Evolutionary conservation across 2,797 vertebrate species (phyloP), one percentile per base, ranked within the genome.

Genomic region (Silurus aristotelis): DNA sequence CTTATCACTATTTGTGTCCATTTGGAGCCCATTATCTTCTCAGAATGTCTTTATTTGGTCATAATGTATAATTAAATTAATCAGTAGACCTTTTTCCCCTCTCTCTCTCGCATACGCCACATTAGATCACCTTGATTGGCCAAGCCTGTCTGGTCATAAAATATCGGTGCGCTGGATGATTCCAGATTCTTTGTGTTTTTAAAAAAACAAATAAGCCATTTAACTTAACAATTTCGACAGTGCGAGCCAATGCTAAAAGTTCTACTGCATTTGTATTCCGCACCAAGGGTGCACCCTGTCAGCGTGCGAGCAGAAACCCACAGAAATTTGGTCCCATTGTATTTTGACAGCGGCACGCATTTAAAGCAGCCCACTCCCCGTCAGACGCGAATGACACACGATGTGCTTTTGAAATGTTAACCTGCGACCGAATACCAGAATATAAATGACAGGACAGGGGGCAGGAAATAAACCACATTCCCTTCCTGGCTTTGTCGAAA

Each of bases 301-400:
- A 80, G 73, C 6, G 13, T 38, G 43, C 83, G 46, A 5, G 55
- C 58, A 48, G 60, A 80, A 64, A 64, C 22, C 38, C 22, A 80
- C 77, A 25, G 46, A 66, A 80, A 66, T 66, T 52, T 80, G 22
- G 78, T 66, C 78, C 78, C 43, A 66, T 80, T 80, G 77, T 80
- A 80, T 71, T 71, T 70, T 79, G 83, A 79, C 63, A 85, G 67
- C 48, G 56, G 70, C 1, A 10, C 22, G 75, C 58, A 55, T 80
- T 85, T 80, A 80, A 80, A 85, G 48, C 58, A 80, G n/a, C 38
- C 58, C 77, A 38, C 43, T n/a, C 8, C 5, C 67, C 56, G 52
- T 60, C 73, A 48, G 66, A 68, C 31, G 19, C 52, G 27, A 38
- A 78, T 46, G 46, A 64, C 56, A 73, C 5, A 19, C 20, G 15